Percentiles rank a stretch among this genome's conserved stretches.
These are phyloP conservation scores for Scomber colias DNA, from an alignment of 2,113 vertebrate species.

Conservation along the genomic window DNA sequence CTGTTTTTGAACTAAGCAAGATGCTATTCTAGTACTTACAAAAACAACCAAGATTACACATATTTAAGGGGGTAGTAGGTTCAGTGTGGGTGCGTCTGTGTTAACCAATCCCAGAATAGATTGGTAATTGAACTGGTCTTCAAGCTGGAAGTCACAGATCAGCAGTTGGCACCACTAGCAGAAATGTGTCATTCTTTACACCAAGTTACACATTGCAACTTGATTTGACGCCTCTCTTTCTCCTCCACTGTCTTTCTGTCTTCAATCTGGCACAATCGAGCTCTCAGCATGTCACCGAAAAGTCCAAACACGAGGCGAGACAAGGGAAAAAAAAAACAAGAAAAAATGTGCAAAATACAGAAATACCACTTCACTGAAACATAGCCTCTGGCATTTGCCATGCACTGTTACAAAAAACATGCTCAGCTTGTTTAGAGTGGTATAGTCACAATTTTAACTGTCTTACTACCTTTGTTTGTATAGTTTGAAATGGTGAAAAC, in stretches of 20 bases:
- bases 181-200: neutral
- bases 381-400: constrained; percentile 5
- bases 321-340: neutral
- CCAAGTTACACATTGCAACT: neutral
- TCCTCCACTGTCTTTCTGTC: neutral
- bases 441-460: neutral
- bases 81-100: no score
- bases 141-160: neutral
- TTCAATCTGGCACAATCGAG: constrained; percentile 20
- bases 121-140: neutral
- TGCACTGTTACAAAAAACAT: constrained; percentile 9
- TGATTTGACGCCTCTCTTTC: neutral
- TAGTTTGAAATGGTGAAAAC: neutral
- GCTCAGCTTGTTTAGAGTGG: neutral
- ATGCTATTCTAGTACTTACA: no score
- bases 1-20: no score
- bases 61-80: no score
- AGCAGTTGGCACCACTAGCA: neutral
- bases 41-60: no score
- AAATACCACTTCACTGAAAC: constrained; percentile 24
- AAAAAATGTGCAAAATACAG: neutral
- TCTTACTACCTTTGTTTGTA: neutral
- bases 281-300: constrained; percentile 17
- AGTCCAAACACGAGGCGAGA: constrained; percentile 3
- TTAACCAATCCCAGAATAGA: no score